phyloP scores from a whole-genome alignment of 2,113 vertebrate genomes.

The Merops nubicus region DNA sequence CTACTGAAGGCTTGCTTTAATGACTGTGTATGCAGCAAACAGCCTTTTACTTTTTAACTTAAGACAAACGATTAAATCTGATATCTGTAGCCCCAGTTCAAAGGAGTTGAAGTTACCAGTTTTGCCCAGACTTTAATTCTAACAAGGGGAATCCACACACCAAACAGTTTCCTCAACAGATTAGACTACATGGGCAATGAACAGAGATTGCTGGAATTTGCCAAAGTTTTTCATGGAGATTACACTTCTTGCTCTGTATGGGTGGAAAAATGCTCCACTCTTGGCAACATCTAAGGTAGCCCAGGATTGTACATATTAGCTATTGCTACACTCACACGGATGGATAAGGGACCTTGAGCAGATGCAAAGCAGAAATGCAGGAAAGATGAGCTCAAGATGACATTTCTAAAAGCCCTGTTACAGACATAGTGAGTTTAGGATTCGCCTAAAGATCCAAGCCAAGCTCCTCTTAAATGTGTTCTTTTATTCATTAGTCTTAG shows the following conservation, averaged over 20 bases:
- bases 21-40: background rate
- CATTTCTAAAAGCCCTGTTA: background rate
- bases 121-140: background rate
- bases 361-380: background rate
- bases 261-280: background rate
- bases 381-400: background rate
- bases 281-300: rapidly evolving
- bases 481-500: background rate
- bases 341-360: background rate
- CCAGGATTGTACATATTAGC: background rate
- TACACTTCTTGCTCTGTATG: background rate
- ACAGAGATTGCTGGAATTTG: background rate
- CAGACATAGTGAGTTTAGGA: background rate
- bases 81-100: background rate
- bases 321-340: rapidly evolving
- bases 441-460: background rate
- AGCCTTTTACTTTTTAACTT: background rate
- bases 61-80: background rate
- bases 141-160: background rate
- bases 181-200: background rate
- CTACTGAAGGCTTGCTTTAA: background rate
- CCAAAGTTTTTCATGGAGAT: background rate
- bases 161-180: background rate
- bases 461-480: background rate
- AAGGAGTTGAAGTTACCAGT: background rate